Evolutionary conservation across 2,113 vertebrate genomes (phyloP).

Genomic region (Pollimyrus isidori): DNA sequence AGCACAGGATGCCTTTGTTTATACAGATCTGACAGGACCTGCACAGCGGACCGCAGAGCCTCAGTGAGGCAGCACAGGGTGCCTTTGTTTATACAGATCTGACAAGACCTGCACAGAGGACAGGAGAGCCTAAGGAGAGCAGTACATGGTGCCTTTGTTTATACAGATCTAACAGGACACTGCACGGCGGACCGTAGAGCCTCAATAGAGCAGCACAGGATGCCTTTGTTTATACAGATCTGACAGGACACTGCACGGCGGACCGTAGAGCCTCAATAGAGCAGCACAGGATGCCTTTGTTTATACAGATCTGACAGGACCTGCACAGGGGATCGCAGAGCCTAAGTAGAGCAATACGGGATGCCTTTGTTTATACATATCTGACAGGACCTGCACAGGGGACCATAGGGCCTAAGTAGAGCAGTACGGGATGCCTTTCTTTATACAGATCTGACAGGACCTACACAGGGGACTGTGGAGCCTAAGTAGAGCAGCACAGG

Average conservation of each 20-base stretch:
- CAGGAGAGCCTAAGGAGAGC: slow-evolving; percentile 32
- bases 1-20: background rate
- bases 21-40: no score
- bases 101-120: slow-evolving; percentile 58
- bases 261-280: background rate
- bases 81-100: background rate
- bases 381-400: slow-evolving; percentile 61
- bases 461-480: slow-evolving; percentile 44
- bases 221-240: background rate
- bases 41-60: background rate
- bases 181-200: slow-evolving; percentile 35
- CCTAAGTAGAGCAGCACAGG: background rate
- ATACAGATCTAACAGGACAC: slow-evolving; percentile 60
- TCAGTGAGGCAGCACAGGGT: background rate
- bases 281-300: background rate
- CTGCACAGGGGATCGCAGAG: slow-evolving; percentile 44
- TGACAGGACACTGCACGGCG: background rate
- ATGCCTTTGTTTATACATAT: slow-evolving; percentile 40
- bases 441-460: slow-evolving; percentile 37
- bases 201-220: background rate
- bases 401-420: background rate
- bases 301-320: slow-evolving; percentile 40
- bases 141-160: slow-evolving; percentile 45
- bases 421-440: background rate
- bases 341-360: slow-evolving; percentile 44